Evolutionary conservation across 2,113 vertebrate species (phyloP), one percentile per base, ranked within the genome.

Genomic region (Xiphias gladius): DNA sequence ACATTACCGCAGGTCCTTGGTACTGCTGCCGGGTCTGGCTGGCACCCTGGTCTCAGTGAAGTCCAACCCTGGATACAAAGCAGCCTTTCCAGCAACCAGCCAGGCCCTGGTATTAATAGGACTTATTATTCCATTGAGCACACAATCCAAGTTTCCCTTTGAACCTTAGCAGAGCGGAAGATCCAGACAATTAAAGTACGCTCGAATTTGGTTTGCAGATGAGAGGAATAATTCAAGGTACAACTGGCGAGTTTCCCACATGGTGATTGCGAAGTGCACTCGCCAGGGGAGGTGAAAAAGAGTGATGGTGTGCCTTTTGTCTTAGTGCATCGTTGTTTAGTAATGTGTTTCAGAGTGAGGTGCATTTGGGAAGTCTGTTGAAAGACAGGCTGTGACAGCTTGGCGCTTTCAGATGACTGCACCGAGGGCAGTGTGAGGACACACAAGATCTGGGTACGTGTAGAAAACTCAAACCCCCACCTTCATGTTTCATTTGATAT

Each of bases 1-100:
- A 58, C 78, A 84, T 90, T 90, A 86, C 91, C 89, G 71, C 77
- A 55, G 82, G 74, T 79, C 87, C 77, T 79, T 91, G 93, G 91
- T 91, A 80, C 64, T 50, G 65, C 84, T 28, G 16, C 79, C n/a
- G 76, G 78, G 87, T 86, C 86, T 86, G 91, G 63, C 88, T 91
- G 91, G 90, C 91, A 91, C 76, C 73, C 73, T 67, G 65, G 83
- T 89, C 76, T 89, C 90, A 86, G 82, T 82, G 55, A 55, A 80
- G 91, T 67, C 78, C 82, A 79, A 86, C 87, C 87, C 48, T 81
- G 83, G 80, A 86, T 84, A 92, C 79, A 87, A 83, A 84, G 81
- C 89, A 50, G 84, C 66, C 64, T 84, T 85, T 86, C 73, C 80
- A 83, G 37, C 85, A 90, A 68, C 62, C 43, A 71, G 65, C 79